Evolutionary conservation across 2,113 vertebrate species (phyloP).

Genomic region (Zapus hudsonius): DNA sequence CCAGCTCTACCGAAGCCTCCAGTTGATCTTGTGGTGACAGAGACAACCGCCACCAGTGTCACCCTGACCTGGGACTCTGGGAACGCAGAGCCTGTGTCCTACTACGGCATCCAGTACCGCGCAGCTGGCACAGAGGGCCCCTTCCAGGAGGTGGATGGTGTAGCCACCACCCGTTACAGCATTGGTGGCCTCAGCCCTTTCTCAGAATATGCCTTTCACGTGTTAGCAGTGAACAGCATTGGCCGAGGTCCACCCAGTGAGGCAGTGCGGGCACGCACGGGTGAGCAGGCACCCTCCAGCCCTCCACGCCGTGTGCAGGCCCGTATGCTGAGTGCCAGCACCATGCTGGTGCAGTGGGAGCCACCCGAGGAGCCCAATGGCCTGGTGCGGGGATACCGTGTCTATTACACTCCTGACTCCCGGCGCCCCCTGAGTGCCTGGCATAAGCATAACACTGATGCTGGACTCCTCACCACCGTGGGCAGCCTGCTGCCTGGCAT

Average conservation of each 20-base stretch:
- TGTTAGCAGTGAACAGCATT: constrained; percentile 96
- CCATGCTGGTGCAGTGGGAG: constrained; percentile 97
- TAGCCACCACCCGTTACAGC: constrained; percentile 98
- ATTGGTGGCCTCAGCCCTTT: constrained; percentile 97
- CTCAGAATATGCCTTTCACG: constrained; percentile 94
- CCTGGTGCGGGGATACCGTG: constrained; percentile 93
- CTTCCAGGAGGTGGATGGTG: constrained; percentile 97
- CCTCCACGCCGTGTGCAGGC: constrained; percentile 94
- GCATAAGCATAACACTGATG: constrained; percentile 94
- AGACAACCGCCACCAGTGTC: constrained; percentile 98
- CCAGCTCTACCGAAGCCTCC: constrained; percentile 96
- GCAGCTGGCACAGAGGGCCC: constrained; percentile 89
- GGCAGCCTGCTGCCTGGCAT: constrained; percentile 91
- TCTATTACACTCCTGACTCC: constrained; percentile 92
- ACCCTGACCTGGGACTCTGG: constrained; percentile 98
- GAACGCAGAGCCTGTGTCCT: constrained; percentile 94
- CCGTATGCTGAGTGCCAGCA: constrained; percentile 94
- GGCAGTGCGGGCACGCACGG: constrained; percentile 91
- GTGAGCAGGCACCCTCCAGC: constrained; percentile 96
- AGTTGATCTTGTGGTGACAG: constrained; percentile 92
- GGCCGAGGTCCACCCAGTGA: constrained; percentile 93
- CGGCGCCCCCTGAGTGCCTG: constrained; percentile 91
- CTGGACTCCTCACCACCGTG: constrained; percentile 93
- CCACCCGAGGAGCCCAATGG: constrained; percentile 96
- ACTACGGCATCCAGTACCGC: constrained; percentile 97